A percentile compares a stretch with the other conserved stretches of the same genome.
These are phyloP conservation scores for Pygoscelis antarcticus DNA, from an alignment of 2,113 vertebrate species.

Conservation along the genomic window DNA sequence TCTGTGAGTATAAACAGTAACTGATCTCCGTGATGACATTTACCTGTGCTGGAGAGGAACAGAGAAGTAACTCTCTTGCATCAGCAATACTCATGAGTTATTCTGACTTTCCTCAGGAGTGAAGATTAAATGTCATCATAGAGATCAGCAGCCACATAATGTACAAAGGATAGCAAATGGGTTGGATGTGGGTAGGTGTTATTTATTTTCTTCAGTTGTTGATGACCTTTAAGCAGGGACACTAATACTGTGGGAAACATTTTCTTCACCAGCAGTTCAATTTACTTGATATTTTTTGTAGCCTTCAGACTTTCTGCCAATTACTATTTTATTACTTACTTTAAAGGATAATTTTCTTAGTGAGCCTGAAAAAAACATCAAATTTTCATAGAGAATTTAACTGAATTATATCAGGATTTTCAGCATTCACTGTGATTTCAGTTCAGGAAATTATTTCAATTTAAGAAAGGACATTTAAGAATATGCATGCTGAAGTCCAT, in stretches of 20 bases:
- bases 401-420: background rate
- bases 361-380: background rate
- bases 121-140: background rate
- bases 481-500: background rate
- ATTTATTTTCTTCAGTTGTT: constrained; percentile 1
- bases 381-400: background rate
- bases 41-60: background rate
- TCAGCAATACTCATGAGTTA: background rate
- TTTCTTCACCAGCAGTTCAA: background rate
- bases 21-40: background rate
- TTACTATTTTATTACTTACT: background rate
- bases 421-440: background rate
- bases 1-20: background rate
- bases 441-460: background rate
- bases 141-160: background rate
- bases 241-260: background rate
- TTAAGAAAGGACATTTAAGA: background rate
- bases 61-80: background rate
- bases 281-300: background rate
- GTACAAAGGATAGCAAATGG: background rate
- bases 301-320: background rate
- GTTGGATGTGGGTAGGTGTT: background rate
- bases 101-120: background rate
- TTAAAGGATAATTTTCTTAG: background rate
- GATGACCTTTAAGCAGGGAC: background rate